Evolutionary conservation across 2,797 vertebrate genomes (phyloP).

Genomic region (Hemibagrus guttatus): DNA sequence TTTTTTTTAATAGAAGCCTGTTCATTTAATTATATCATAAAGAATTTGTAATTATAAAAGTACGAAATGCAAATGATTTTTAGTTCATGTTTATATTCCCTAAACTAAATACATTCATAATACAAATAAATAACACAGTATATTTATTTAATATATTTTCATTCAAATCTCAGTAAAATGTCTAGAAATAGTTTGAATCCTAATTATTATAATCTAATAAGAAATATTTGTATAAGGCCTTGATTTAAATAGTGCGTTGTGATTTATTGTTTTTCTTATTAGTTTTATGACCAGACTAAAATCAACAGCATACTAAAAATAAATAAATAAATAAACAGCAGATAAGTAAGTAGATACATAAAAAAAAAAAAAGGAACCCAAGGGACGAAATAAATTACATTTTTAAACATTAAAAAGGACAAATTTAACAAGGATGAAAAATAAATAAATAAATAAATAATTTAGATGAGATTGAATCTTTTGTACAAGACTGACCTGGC

Average conservation of each 20-base stretch:
- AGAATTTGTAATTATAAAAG: neutral
- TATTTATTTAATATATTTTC: neutral
- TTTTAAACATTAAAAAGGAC: too few relatives aligned
- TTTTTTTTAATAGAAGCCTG: neutral
- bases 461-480: too few relatives aligned
- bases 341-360: too few relatives aligned
- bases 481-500: too few relatives aligned
- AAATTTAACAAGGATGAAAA: too few relatives aligned
- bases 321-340: too few relatives aligned
- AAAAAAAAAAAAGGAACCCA: too few relatives aligned
- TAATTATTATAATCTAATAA: neutral
- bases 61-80: neutral
- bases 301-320: too few relatives aligned
- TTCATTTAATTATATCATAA: neutral
- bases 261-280: too few relatives aligned
- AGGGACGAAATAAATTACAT: too few relatives aligned
- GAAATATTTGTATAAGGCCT: neutral
- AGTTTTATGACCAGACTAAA: too few relatives aligned
- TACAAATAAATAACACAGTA: neutral
- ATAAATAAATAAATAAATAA: too few relatives aligned
- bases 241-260: neutral
- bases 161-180: neutral
- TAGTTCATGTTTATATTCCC: neutral
- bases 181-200: neutral
- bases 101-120: neutral